A percentile compares a stretch with the other conserved stretches of the same genome.
Evolutionary conservation across 2,113 vertebrate species (phyloP).

Genomic region (Gasterosteus aculeatus): DNA sequence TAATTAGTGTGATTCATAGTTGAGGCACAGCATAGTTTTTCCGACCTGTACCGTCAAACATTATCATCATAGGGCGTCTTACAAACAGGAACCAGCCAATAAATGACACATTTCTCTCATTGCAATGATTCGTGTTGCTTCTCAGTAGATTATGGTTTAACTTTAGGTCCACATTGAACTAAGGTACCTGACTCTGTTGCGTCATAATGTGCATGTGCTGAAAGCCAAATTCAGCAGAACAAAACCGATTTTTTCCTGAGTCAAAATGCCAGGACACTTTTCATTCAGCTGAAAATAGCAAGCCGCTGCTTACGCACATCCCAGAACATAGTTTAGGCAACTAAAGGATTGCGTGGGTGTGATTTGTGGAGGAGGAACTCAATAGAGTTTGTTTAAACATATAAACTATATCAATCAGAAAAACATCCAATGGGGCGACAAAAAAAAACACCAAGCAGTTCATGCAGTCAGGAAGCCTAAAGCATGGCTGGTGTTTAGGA

Average conservation of each 20-base stretch:
- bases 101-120: neutral
- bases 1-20: conserved; percentile 22
- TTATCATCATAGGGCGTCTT: neutral
- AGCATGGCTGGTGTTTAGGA: conserved; percentile 8
- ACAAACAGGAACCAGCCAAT: neutral
- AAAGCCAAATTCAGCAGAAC: conserved; percentile 67
- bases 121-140: neutral
- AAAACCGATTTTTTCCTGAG: conserved; percentile 75
- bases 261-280: conserved; percentile 75
- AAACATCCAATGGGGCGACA: conserved; percentile 30
- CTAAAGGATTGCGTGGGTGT: conserved; percentile 69
- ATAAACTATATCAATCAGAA: conserved; percentile 56
- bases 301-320: conserved; percentile 78
- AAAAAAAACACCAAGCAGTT: conserved; percentile 4
- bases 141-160: conserved; percentile 41
- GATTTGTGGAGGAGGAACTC: conserved; percentile 68
- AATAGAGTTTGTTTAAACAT: conserved; percentile 46
- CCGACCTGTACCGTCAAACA: conserved; percentile 35
- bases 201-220: conserved; percentile 51
- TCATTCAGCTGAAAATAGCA: conserved; percentile 82
- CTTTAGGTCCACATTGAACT: conserved; percentile 29
- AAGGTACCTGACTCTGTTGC: conserved; percentile 36
- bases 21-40: conserved; percentile 18
- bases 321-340: conserved; percentile 75
- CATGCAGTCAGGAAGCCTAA: conserved; percentile 29